Conservation (phyloP, 2,797 vertebrate species). For the Hemitrygon akajei region DNA sequence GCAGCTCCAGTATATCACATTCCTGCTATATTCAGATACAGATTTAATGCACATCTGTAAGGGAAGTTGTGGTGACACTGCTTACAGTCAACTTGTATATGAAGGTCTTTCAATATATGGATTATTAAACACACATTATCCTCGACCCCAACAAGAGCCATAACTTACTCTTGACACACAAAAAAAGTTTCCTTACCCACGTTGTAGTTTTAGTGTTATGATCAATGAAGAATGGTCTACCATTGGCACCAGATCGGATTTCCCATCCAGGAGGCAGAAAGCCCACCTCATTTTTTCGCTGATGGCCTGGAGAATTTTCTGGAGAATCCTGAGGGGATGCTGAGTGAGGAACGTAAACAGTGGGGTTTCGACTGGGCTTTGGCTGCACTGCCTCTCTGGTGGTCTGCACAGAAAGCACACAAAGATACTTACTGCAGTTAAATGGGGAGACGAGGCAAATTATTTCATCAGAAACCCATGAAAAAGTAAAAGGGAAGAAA, state of each 20-base stretch:
- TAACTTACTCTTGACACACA: neutral
- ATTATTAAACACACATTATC: neutral
- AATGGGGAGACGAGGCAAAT: neutral
- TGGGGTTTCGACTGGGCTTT: conserved; percentile 46
- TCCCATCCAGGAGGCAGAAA: conserved; percentile 84
- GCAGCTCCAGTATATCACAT: neutral
- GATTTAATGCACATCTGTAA: neutral
- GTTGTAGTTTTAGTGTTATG: conserved; percentile 87
- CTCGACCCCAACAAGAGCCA: neutral
- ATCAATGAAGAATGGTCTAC: conserved; percentile 88
- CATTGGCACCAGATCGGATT: conserved; percentile 77
- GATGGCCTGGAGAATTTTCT: conserved; percentile 50
- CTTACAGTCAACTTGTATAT: neutral
- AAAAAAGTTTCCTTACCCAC: conserved; percentile 67
- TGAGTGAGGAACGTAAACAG: conserved; percentile 46
- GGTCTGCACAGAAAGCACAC: conserved; percentile 44
- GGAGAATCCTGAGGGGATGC: conserved; percentile 49
- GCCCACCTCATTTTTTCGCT: conserved; percentile 56
- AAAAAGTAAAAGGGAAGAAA: neutral
- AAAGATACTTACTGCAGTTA: neutral
- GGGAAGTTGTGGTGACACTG: neutral
- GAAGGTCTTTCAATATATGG: neutral
- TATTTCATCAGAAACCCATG: neutral
- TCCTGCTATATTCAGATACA: neutral
- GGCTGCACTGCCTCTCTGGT: conserved; percentile 53